Evolutionary conservation across 2,113 vertebrate genomes (phyloP).

Genomic region (Heptranchias perlo): DNA sequence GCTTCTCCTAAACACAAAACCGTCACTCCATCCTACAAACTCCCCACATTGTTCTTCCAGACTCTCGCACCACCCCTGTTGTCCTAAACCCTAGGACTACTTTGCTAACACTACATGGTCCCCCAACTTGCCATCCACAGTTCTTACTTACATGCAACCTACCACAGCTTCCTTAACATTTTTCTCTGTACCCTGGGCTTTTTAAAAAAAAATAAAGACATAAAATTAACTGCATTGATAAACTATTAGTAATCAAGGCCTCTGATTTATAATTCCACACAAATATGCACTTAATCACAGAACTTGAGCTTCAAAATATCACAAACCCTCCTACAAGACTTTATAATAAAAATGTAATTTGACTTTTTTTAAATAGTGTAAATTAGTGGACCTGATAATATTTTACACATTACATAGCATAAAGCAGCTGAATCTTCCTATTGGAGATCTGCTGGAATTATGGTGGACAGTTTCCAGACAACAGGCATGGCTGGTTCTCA

Average conservation of each 20-base stretch:
- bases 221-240: neutral
- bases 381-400: neutral
- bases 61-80: neutral
- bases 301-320: neutral
- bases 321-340: neutral
- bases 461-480: too few relatives aligned
- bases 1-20: neutral
- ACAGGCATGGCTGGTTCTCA: too few relatives aligned
- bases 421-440: neutral
- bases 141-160: neutral
- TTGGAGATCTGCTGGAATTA: too few relatives aligned
- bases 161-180: neutral
- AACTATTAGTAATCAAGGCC: neutral
- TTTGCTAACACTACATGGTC: neutral
- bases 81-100: neutral
- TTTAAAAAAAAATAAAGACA: neutral
- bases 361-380: neutral
- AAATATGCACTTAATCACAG: neutral
- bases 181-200: neutral
- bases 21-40: neutral
- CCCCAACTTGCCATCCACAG: neutral
- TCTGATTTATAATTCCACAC: neutral
- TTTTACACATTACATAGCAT: neutral
- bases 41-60: neutral
- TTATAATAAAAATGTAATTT: neutral